A percentile compares a stretch with the other conserved stretches of the same genome.
These are phyloP conservation scores for Dasyornis broadbenti DNA, from an alignment of 2,113 vertebrate species.

Conservation along the genomic window DNA sequence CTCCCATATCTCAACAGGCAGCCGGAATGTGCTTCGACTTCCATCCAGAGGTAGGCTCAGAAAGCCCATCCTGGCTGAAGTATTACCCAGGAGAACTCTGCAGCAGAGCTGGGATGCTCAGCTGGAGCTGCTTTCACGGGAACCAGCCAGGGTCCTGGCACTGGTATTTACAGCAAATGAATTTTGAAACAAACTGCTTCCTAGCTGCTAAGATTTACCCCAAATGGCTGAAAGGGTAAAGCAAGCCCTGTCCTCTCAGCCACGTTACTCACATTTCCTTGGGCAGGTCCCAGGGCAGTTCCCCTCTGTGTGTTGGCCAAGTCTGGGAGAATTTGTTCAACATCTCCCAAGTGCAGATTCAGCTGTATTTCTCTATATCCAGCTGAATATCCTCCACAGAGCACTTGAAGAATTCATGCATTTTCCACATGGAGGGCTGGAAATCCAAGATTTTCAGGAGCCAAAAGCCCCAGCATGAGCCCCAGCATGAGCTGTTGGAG, in stretches of 20 bases:
- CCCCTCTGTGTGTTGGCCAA: neutral
- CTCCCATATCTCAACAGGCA: conserved; percentile 68
- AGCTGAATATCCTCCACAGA: neutral
- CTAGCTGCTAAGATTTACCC: neutral
- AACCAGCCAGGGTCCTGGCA: neutral
- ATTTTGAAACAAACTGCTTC: neutral
- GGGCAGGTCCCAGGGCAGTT: neutral
- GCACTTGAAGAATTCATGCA: rapidly evolving
- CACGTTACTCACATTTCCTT: neutral
- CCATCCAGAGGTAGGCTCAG: conserved; percentile 76
- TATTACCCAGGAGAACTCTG: neutral
- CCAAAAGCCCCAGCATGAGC: neutral
- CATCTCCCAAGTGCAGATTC: neutral
- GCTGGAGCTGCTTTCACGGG: neutral
- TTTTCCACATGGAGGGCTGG: neutral
- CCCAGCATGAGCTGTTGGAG: neutral
- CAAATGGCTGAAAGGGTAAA: neutral
- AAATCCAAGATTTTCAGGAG: neutral
- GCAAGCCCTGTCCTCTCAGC: neutral
- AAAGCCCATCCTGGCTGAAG: neutral
- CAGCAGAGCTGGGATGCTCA: neutral
- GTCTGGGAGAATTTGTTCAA: neutral
- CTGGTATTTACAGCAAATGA: neutral
- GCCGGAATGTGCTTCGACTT: conserved; percentile 89
- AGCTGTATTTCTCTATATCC: neutral